Evolutionary conservation across 2,888 invertebrate genomes (phyloP).

Genomic region (Leptopilina myrica): DNA sequence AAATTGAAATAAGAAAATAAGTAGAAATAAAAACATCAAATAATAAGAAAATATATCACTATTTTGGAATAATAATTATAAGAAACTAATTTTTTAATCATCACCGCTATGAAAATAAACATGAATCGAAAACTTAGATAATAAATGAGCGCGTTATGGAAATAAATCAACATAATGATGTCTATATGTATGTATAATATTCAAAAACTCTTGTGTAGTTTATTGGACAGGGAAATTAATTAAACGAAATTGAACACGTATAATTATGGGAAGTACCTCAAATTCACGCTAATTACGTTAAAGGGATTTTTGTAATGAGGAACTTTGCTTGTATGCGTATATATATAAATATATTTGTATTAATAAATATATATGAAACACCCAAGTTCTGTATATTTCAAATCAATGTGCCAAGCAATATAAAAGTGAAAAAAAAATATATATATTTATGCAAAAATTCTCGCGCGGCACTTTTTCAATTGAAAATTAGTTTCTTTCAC

Average conservation of each 20-base stretch:
- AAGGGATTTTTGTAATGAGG: constrained; percentile 29
- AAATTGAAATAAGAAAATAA: no score
- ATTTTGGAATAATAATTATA: no score
- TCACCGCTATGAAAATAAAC: no score
- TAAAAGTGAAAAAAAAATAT: constrained; percentile 21
- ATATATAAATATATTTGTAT: neutral
- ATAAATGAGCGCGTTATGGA: no score
- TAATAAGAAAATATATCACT: no score
- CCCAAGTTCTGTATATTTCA: neutral
- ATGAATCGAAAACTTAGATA: no score
- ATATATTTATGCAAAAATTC: neutral
- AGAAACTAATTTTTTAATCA: neutral
- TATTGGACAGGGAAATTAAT: neutral
- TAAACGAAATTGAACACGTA: constrained; percentile 27
- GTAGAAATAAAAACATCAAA: no score
- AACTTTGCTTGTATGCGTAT: neutral
- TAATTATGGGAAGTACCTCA: constrained; percentile 25
- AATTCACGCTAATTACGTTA: constrained; percentile 37
- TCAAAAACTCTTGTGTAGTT: constrained; percentile 16
- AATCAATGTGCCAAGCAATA: constrained; percentile 37
- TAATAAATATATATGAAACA: neutral
- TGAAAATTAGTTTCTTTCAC: constrained; percentile 65
- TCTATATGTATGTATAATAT: neutral
- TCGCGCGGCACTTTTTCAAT: constrained; percentile 54
- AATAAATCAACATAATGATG: no score